phyloP scores from a whole-genome alignment of 2,797 vertebrate species.

The Premnoplex brunnescens region DNA sequence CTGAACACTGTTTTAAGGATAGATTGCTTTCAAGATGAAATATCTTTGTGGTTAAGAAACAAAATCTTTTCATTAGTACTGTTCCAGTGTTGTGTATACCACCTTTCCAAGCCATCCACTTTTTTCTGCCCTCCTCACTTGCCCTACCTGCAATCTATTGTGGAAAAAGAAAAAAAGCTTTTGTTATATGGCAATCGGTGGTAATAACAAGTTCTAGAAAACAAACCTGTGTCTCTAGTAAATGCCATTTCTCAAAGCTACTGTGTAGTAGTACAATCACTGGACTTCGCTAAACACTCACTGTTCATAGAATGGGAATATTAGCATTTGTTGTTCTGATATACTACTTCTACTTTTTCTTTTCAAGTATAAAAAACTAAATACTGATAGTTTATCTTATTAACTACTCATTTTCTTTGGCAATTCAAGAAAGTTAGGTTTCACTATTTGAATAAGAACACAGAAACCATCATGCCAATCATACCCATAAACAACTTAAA shows the following conservation, averaged over 20 bases:
- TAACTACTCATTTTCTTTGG: not conserved
- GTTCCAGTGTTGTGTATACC: not conserved
- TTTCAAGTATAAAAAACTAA: not conserved
- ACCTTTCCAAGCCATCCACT: not conserved
- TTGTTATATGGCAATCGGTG: not conserved
- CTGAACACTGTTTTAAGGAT: not conserved
- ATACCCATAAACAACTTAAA: not conserved
- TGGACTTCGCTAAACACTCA: not conserved
- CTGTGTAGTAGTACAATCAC: not conserved
- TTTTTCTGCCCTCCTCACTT: not conserved
- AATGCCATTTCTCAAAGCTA: not conserved
- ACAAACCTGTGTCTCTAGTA: not conserved
- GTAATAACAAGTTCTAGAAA: not conserved
- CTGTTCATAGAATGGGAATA: not conserved
- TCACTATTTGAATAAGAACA: not conserved
- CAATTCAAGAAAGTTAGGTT: not conserved
- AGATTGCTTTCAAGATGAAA: not conserved
- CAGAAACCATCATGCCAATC: not conserved
- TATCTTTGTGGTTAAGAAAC: not conserved
- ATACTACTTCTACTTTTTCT: not conserved
- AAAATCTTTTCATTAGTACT: not conserved
- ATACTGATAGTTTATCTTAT: not conserved
- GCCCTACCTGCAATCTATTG: not conserved
- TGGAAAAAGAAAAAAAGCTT: not conserved
- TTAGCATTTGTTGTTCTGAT: not conserved